These are phyloP conservation scores for Leptothorax acervorum DNA, from an alignment of 2,888 invertebrate species.

Conservation along the genomic window DNA sequence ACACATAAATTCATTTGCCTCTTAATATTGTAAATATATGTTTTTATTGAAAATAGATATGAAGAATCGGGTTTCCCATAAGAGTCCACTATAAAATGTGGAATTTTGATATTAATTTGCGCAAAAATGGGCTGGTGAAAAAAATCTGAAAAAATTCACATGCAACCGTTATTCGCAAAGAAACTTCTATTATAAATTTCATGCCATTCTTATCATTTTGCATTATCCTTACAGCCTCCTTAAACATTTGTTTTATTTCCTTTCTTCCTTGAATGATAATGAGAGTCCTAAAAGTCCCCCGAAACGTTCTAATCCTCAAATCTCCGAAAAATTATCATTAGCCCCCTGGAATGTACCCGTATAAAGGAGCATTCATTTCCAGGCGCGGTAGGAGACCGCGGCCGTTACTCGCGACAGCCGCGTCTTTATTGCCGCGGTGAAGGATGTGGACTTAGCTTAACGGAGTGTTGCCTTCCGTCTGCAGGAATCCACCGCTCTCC, in stretches of 20 bases:
- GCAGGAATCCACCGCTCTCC: slow-evolving; percentile 52
- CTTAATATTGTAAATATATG: too few species aligned
- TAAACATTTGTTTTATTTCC: not conserved
- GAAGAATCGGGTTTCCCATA: too few species aligned
- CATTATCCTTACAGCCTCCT: too few species aligned
- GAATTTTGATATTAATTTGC: too few species aligned
- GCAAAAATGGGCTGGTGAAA: too few species aligned
- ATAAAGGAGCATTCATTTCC: slow-evolving; percentile 60
- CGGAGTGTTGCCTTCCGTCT: slow-evolving; percentile 64
- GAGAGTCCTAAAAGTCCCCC: not conserved
- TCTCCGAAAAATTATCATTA: slow-evolving; percentile 21
- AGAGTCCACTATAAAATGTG: too few species aligned
- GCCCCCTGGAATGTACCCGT: not conserved
- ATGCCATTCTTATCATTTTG: too few species aligned
- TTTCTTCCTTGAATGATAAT: not conserved
- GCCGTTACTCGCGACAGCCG: slow-evolving; percentile 49
- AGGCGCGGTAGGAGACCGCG: not conserved
- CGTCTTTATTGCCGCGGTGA: slow-evolving; percentile 63
- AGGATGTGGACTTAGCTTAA: slow-evolving; percentile 67
- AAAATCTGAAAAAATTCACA: too few species aligned
- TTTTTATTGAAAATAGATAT: too few species aligned
- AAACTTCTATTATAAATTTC: too few species aligned
- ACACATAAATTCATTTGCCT: too few species aligned
- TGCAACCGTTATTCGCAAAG: too few species aligned
- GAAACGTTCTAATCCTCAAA: not conserved